Percentiles rank a stretch among this genome's conserved stretches.
These are phyloP conservation scores for Callyntrura sp. DNA, from an alignment of 2,888 invertebrate genomes.

Conservation along the genomic window DNA sequence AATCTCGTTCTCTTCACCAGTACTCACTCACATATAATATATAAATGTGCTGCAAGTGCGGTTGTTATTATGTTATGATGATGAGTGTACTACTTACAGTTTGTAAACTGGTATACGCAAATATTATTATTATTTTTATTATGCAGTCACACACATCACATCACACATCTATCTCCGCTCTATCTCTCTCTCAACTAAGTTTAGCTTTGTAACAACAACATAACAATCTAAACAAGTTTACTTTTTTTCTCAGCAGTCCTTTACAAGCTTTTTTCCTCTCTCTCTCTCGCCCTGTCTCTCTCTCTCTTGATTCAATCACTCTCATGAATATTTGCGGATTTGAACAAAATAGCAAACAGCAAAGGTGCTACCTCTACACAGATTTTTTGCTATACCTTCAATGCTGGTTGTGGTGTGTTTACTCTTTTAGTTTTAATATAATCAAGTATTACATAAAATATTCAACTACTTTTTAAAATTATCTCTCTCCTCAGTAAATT, in stretches of 20 bases:
- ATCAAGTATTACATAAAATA: slow-evolving; percentile 33
- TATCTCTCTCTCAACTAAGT: slow-evolving; percentile 4
- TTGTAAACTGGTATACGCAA: neutral
- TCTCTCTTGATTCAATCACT: neutral
- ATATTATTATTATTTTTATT: too few species aligned
- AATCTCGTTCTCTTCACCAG: too few species aligned
- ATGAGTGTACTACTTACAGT: slow-evolving; percentile 30
- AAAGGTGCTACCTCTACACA: too few species aligned
- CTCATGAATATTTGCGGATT: neutral
- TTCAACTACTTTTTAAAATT: slow-evolving; percentile 11
- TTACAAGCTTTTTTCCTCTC: neutral
- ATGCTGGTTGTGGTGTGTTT: neutral
- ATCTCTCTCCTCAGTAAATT: neutral
- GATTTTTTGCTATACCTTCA: slow-evolving; percentile 19
- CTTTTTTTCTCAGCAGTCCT: slow-evolving; percentile 29
- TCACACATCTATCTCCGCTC: neutral
- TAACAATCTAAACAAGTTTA: slow-evolving; percentile 45
- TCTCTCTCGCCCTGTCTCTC: slow-evolving; percentile 13
- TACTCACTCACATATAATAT: too few species aligned
- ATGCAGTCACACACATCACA: neutral
- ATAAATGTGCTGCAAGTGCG: too few species aligned
- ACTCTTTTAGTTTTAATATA: neutral
- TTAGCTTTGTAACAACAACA: neutral
- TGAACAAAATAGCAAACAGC: neutral
- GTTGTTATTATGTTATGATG: neutral